These are phyloP conservation scores for Peribatodes rhomboidaria DNA, from an alignment of 2,888 invertebrate species.

Conservation along the genomic window DNA sequence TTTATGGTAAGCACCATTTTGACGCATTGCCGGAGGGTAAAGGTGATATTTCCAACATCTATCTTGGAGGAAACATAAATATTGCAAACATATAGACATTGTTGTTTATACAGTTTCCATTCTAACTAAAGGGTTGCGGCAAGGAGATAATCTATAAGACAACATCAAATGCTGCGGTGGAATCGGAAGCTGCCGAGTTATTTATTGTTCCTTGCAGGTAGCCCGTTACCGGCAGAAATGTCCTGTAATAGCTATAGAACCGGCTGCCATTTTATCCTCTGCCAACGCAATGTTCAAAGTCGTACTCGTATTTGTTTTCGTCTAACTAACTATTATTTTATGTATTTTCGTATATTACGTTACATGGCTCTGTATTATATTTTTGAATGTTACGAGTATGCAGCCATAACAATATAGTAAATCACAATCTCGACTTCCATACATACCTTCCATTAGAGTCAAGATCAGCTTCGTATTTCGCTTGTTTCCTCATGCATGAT, in stretches of 20 bases:
- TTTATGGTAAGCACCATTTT: slow-evolving; percentile 58
- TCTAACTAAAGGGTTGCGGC: slow-evolving; percentile 25
- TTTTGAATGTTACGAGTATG: no score
- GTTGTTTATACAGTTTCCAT: slow-evolving; percentile 10
- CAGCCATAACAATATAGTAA: no score
- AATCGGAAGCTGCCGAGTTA: slow-evolving; percentile 32
- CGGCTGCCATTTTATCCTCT: slow-evolving; percentile 19
- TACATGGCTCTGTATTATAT: no score
- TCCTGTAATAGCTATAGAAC: slow-evolving; percentile 31
- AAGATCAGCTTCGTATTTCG: neutral
- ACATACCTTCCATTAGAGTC: neutral
- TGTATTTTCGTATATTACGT: no score
- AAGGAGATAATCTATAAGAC: slow-evolving; percentile 30
- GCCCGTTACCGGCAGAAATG: slow-evolving; percentile 26
- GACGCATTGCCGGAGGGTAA: slow-evolving; percentile 47
- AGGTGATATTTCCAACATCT: slow-evolving; percentile 35
- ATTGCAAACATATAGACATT: slow-evolving; percentile 1
- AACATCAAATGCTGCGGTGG: slow-evolving; percentile 31
- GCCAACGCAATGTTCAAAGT: slow-evolving; percentile 2
- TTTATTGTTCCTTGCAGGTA: slow-evolving; percentile 37
- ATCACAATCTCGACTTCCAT: no score
- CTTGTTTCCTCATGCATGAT: slow-evolving; percentile 1
- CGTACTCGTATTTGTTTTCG: neutral
- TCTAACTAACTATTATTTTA: no score
- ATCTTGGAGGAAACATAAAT: slow-evolving; percentile 34